These are phyloP conservation scores for Eupleurogrammus muticus DNA, from an alignment of 2,797 vertebrate species.

Conservation along the genomic window DNA sequence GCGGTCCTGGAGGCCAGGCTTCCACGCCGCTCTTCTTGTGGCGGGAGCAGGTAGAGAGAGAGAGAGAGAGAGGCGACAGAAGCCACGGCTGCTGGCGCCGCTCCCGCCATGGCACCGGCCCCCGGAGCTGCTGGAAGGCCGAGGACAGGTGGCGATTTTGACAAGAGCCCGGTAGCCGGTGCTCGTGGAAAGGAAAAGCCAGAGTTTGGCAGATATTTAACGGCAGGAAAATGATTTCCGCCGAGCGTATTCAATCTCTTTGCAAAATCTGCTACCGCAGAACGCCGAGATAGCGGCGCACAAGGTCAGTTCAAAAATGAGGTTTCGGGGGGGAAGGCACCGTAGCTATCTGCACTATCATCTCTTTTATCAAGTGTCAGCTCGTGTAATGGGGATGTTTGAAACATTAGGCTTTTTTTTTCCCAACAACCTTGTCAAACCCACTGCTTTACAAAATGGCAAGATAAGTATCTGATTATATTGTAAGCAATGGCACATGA, in stretches of 20 bases:
- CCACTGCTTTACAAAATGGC: background rate
- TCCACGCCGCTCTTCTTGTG: conserved; percentile 25
- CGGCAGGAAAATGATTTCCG: conserved; percentile 8
- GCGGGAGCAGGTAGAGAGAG: conserved; percentile 37
- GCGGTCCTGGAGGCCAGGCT: conserved; percentile 35
- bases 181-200: conserved; percentile 18
- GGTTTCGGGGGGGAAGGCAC: conserved; percentile 6
- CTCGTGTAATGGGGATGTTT: background rate
- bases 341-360: background rate
- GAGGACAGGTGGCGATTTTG: conserved; percentile 47
- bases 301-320: conserved; percentile 21
- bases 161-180: conserved; percentile 14
- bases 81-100: conserved; percentile 48
- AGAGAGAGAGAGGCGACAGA: conserved; percentile 37
- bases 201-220: conserved; percentile 33
- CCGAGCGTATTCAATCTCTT: background rate
- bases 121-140: conserved; percentile 55
- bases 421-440: conserved; percentile 15
- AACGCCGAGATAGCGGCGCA: conserved; percentile 13
- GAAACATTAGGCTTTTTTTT: conserved; percentile 11
- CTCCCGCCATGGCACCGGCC: conserved; percentile 41
- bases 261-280: background rate
- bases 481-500: background rate
- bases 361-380: conserved; percentile 15
- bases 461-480: conserved; percentile 7